Evolutionary conservation across 2,113 vertebrate genomes (phyloP).

Genomic region (Corythaeola cristata): DNA sequence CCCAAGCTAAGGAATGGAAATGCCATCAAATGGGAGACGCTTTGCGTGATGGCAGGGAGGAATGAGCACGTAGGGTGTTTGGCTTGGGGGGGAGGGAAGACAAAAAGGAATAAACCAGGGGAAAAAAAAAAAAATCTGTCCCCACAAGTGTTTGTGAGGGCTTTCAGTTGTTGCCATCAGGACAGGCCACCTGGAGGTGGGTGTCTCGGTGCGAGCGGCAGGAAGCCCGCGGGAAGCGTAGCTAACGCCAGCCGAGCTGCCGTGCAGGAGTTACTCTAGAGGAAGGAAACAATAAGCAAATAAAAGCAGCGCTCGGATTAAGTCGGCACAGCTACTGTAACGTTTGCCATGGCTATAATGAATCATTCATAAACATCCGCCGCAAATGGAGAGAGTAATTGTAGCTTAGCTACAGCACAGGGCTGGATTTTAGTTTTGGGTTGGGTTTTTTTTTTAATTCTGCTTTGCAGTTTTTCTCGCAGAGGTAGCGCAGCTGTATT

Average conservation of each 20-base stretch:
- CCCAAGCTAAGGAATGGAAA: neutral
- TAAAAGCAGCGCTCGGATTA: neutral
- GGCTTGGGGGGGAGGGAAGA: neutral
- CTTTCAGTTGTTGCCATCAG: neutral
- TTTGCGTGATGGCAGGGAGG: neutral
- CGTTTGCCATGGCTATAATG: neutral
- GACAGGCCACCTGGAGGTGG: neutral
- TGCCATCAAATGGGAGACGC: neutral
- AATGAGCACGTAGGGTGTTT: neutral
- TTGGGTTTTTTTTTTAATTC: neutral
- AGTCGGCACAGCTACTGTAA: neutral
- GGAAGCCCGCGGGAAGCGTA: neutral
- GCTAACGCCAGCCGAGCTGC: neutral
- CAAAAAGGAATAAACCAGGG: neutral
- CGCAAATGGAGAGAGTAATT: neutral
- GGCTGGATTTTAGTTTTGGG: neutral
- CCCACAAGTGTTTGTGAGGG: neutral
- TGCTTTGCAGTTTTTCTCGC: constrained; percentile 6
- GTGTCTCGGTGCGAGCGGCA: neutral
- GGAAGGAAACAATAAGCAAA: neutral
- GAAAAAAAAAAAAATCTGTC: neutral
- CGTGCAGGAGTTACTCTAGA: neutral
- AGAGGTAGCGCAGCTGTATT: constrained; percentile 23
- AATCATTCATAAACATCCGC: constrained; percentile 3
- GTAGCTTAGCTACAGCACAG: neutral